Base-by-base conservation (phyloP, 2,888 invertebrate genomes). In the Caenorhabditis parvicauda region DNA sequence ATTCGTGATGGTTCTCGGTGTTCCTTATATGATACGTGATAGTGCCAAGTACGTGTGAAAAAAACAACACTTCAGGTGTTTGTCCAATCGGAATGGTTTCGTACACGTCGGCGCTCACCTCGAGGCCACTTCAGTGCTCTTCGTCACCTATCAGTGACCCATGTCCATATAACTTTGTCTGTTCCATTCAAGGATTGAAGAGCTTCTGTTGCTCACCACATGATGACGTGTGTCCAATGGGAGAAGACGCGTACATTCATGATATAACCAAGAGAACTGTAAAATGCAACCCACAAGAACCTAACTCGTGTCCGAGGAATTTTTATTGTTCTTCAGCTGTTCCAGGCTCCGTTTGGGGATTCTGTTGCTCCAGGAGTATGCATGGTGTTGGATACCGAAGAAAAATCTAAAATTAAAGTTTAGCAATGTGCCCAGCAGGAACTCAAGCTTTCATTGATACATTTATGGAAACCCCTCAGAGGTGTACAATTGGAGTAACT, bases 401-500 rank as follows among this genome's bases (percentile, higher is more conserved):
- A 35, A 41, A 48, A 17, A 48, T 14, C 1, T 38, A 19, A 25
- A 7, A 37, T 39, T 39, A 21, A 47, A 39, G 27, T 55, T n/a
- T 37, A 59, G 69, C 69, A 7, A 29, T 56, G 1, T 69, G 69
- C 49, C 69, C 69, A 12, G 29, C 24, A 9, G 54, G 42, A 37
- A 64, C 58, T 21, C 44, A 48, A 38, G 46, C 69, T 0, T 69
- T 53, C 35, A 3, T 62, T 2, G 64, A 69, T 14, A 35, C 50
- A 3, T 48, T 27, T 1, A 64, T 57, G 3, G 46, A 38, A 38
- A 53, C 38, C 1, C 69, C 69, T 9, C 52, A 60, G 0, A 61
- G 63, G 24, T 69, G 69, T 55, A 69, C 69, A 3, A 67, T 69
- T 14, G 69, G 69, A 38, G 69, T 69, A 2, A 62, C 65, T 9